Base-by-base conservation (phyloP, 2,888 invertebrate genomes). In the Synergus laeviventris region DNA sequence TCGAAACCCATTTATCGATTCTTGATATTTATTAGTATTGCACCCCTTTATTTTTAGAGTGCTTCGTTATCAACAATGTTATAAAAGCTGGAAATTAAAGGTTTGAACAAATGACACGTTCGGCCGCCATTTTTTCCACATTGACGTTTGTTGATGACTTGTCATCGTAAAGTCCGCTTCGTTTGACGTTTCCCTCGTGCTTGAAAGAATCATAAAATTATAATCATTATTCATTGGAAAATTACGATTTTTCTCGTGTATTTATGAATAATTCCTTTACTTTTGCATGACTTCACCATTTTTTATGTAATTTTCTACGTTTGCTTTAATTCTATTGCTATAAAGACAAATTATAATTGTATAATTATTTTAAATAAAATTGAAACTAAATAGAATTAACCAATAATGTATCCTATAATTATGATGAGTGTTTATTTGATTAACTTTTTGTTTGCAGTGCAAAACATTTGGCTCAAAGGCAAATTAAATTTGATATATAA, bases 141-240 rank as follows among this genome's bases (percentile, higher is more conserved):
- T 70, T 70, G 70, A 70, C 70, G 70, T 70, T 70, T 70, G 70
- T 70, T 70, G 70, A 70, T 70, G 70, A 70, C n/a, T 70, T 70
- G 66, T 70, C 66, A 70, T 70, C 24, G 36, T 45, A 49, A 31
- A 31, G 45, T 31, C 3, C 12, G 24, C n/a, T 31, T 49, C 31
- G 21, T 70, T 70, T 70, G 70, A 70, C 49, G 49, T 70, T 70
- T 49, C 8, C 49, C 49, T n/a, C 49, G n/a, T 36, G 70, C 31
- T 70, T 49, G 1, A 12, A 49, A 9, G 1, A 11, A 31, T 24
- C 31, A 31, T 21, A 7, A n/a, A 21, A 42, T n/a, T 14, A 24
- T 45, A 16, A 1, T 66, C 16, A 16, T 49, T 9, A 31, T 70
- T 31, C 11, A 8, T 49, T 8, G 36, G 16, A 36, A 61, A 11